Base-by-base conservation (phyloP, 2,888 invertebrate genomes). In the Psylliodes chrysocephalus region DNA sequence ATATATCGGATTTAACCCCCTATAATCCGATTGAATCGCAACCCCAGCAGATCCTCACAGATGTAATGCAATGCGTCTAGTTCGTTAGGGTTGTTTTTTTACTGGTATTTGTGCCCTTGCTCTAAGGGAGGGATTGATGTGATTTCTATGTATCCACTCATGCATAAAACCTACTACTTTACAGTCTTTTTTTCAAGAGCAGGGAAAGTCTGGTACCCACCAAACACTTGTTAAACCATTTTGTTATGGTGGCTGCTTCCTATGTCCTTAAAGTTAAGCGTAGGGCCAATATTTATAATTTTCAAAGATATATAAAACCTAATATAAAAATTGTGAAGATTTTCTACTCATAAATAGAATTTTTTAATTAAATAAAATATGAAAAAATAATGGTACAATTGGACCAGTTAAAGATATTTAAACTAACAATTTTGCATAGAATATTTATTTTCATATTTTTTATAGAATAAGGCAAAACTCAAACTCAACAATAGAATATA, bases 11-110 rank as follows among this genome's bases (percentile, higher is more conserved):
- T 44, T 44, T 19, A 17, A n/a, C 44, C 44, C 44, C 44, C 18
- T 15, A 44, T 19, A 44, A 44, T 44, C 44, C 44, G 44, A 44
- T 44, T 44, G 44, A 44, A 5, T 44, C 17, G 44, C 10, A n/a
- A 44, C 44, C 44, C 44, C 44, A 44, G 17, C n/a, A 44, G 44
- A 44, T 44, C 44, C 44, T 15, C 44, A 19, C 18, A 10, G 44
- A 44, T 44, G 44, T 44, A 44, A 44, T 44, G 44, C 44, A 44
- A 44, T 44, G 44, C 44, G 44, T 44, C 44, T 44, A 44, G 44
- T 44, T 44, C 44, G 44, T 44, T 44, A 44, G 44, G 44, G 44
- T 44, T 44, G 44, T 44, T 7, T 44, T 44, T 44, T 42, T 44
- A 44, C 44, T 44, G 44, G 44, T 44, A 44, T 15, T 44, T 18